A percentile compares a stretch with the other conserved stretches of the same genome.
Conservation (phyloP, 2,888 invertebrate genomes). For the Esperia sulphurella region DNA sequence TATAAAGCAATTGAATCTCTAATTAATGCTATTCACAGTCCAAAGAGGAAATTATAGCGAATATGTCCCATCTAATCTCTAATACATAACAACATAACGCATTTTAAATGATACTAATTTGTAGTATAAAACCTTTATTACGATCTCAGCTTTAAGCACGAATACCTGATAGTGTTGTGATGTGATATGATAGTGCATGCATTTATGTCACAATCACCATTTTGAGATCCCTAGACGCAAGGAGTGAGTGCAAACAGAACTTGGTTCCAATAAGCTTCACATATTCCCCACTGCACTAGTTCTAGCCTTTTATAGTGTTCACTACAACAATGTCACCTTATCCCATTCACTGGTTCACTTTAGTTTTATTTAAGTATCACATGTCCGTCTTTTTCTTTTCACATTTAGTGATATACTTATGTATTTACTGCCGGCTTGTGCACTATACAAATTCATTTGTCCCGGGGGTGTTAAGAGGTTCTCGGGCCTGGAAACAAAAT, state of each 20-base stretch:
- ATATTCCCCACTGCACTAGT: constrained; percentile 56
- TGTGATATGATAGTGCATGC: constrained; percentile 7
- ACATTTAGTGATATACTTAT: constrained; percentile 69
- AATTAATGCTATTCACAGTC: constrained; percentile 53
- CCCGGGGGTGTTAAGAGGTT: constrained; percentile 89
- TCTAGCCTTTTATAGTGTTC: constrained; percentile 52
- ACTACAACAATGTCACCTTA: constrained; percentile 56
- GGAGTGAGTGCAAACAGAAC: constrained; percentile 49
- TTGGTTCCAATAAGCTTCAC: constrained; percentile 52
- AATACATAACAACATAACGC: constrained; percentile 14
- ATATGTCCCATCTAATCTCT: constrained; percentile 44
- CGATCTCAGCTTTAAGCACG: constrained; percentile 16
- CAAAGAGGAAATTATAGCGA: constrained; percentile 49
- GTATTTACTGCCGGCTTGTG: constrained; percentile 69
- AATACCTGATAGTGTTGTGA: constrained; percentile 10
- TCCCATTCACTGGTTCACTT: constrained; percentile 69
- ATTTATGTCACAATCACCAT: constrained; percentile 29
- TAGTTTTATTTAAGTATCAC: constrained; percentile 59
- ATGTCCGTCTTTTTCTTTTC: constrained; percentile 75
- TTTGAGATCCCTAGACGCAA: constrained; percentile 59
- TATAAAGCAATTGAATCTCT: constrained; percentile 47
- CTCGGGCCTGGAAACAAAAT: constrained; percentile 85
- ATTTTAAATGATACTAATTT: constrained; percentile 42
- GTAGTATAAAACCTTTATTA: constrained; percentile 37
- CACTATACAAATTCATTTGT: constrained; percentile 89